These are phyloP conservation scores for Craseonycteris thonglongyai DNA, from an alignment of 2,113 vertebrate species.

Conservation along the genomic window DNA sequence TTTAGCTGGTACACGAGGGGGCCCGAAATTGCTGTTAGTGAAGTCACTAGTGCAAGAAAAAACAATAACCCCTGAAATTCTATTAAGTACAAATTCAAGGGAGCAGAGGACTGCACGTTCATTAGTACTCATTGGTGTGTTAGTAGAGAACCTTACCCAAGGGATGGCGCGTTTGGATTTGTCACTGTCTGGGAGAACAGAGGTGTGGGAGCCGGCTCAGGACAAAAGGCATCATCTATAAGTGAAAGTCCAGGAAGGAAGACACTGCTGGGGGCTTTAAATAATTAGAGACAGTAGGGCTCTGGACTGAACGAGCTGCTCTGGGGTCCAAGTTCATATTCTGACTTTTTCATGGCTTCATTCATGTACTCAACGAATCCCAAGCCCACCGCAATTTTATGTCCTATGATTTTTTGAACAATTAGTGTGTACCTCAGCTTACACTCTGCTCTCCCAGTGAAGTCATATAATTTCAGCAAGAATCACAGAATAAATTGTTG, in stretches of 20 bases:
- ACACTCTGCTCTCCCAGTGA: neutral
- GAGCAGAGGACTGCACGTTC: neutral
- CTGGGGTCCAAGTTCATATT: too few relatives aligned
- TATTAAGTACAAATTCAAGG: neutral
- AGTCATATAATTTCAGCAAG: neutral
- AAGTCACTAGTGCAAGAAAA: neutral
- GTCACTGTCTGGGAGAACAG: neutral
- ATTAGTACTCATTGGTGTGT: neutral
- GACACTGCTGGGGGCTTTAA: neutral
- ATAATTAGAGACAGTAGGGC: neutral
- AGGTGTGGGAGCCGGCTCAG: neutral
- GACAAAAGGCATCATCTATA: neutral
- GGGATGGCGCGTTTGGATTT: neutral
- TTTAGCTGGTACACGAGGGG: neutral
- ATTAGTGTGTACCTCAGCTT: neutral
- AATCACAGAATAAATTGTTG: constrained; percentile 11
- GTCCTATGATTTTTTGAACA: neutral
- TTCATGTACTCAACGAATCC: neutral
- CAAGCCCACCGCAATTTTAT: neutral
- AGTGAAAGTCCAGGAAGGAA: neutral
- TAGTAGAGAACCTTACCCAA: neutral
- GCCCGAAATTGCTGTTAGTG: neutral
- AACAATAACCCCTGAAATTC: neutral
- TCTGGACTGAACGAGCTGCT: neutral
- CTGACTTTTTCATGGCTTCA: neutral